These are phyloP conservation scores for Hipparchia sbordonii DNA, from an alignment of 2,888 invertebrate genomes.

Conservation along the genomic window DNA sequence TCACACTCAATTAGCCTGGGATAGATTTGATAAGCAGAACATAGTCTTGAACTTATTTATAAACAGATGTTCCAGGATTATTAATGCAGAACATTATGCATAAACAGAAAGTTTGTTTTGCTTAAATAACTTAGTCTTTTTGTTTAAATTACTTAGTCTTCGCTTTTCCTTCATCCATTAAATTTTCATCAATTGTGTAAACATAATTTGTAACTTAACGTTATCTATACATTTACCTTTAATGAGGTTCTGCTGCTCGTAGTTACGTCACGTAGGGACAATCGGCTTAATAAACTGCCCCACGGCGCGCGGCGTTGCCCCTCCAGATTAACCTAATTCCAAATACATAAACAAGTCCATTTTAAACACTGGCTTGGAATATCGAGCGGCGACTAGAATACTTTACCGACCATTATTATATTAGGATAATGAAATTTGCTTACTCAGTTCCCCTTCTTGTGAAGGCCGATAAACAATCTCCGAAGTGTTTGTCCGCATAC, in stretches of 20 bases:
- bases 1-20: no score
- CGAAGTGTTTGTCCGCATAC: no score
- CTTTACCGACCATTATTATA: background rate
- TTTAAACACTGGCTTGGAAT: background rate
- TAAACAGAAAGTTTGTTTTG: no score
- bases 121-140: no score
- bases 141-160: no score
- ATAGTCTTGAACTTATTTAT: no score
- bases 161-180: no score
- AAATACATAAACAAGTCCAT: conserved; percentile 4
- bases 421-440: background rate
- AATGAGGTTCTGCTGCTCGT: background rate
- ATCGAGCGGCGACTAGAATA: background rate
- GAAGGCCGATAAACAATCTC: background rate
- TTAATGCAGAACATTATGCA: no score
- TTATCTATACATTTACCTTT: background rate
- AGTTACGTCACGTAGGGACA: background rate
- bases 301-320: background rate
- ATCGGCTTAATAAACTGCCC: conserved; percentile 1
- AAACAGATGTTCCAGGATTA: no score
- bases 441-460: background rate
- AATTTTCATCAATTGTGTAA: background rate
- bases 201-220: background rate
- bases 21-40: no score
- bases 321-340: conserved; percentile 8